Evolutionary conservation across 2,797 vertebrate genomes (phyloP).

Genomic region (Cercopithecus petaurista): DNA sequence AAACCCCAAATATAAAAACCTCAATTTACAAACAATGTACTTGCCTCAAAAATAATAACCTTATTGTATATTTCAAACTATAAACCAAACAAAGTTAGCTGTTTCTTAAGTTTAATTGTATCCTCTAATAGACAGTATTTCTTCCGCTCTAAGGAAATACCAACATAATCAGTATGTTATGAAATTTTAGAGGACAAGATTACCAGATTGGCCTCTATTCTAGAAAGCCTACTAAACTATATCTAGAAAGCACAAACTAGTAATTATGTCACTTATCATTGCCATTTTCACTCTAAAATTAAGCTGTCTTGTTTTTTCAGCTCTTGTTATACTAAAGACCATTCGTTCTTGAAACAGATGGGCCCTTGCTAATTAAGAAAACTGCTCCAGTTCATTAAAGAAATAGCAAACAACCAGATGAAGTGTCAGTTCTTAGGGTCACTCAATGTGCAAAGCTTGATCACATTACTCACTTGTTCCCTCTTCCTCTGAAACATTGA

Average conservation of each 20-base stretch:
- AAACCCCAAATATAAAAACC: neutral
- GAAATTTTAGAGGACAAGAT: slow-evolving; percentile 34
- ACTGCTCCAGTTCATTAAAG: slow-evolving; percentile 58
- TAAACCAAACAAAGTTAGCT: neutral
- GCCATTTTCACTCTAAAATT: slow-evolving; percentile 62
- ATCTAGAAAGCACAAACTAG: slow-evolving; percentile 40
- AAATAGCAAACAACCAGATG: slow-evolving; percentile 67
- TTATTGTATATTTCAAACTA: slow-evolving; percentile 32
- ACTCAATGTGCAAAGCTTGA: slow-evolving; percentile 45
- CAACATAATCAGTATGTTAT: neutral
- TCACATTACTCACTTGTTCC: slow-evolving; percentile 58
- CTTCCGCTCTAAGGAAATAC: neutral
- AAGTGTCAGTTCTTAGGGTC: slow-evolving; percentile 55
- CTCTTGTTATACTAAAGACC: slow-evolving; percentile 52
- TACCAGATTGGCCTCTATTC: slow-evolving; percentile 1
- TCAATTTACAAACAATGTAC: neutral
- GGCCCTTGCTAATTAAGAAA: slow-evolving; percentile 69
- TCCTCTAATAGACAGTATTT: neutral
- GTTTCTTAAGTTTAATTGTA: neutral
- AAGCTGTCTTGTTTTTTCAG: slow-evolving; percentile 35
- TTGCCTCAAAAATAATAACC: neutral
- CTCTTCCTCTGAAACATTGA: slow-evolving; percentile 51
- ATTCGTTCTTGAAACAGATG: slow-evolving; percentile 72
- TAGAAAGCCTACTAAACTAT: slow-evolving; percentile 17
- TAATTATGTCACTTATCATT: slow-evolving; percentile 46